Evolutionary conservation across 1,140 invertebrate genomes (phyloP).

Genomic region (Caenorhabditis elegans): DNA sequence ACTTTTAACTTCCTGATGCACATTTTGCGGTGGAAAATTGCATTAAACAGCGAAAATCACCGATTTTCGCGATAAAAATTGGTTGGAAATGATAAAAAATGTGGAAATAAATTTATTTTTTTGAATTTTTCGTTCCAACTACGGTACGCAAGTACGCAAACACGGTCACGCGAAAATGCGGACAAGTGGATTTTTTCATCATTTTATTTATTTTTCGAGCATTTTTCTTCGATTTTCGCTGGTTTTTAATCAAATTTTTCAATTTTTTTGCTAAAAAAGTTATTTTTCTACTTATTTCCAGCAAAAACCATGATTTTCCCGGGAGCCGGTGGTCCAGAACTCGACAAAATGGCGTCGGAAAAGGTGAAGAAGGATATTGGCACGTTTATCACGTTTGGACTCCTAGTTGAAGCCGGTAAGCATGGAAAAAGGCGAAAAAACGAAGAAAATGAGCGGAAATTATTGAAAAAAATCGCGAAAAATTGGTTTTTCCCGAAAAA

Average conservation of each 20-base stretch:
- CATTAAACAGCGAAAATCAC: no score
- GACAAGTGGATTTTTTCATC: not conserved
- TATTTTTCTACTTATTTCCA: not conserved
- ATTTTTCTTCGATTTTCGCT: not conserved
- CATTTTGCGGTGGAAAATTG: no score
- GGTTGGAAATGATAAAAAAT: no score
- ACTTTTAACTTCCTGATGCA: no score
- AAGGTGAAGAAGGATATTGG: constrained; percentile 25
- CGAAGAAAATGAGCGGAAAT: not conserved
- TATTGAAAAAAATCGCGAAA: not conserved
- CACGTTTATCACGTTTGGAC: constrained; percentile 15
- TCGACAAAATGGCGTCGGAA: constrained; percentile 22
- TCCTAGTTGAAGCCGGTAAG: constrained; percentile 29
- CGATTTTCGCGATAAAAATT: no score
- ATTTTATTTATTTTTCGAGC: not conserved
- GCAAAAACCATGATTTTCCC: constrained; percentile 16
- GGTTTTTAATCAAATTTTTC: not conserved
- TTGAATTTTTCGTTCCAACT: no score
- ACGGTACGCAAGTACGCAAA: not conserved
- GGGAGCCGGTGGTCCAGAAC: constrained; percentile 30
- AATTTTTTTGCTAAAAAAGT: not conserved
- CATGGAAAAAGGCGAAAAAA: not conserved
- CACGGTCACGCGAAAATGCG: not conserved
- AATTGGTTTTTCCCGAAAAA: not conserved
- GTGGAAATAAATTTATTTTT: no score